Base-by-base conservation (phyloP, 2,113 vertebrate genomes). In the Melospiza melodia region DNA sequence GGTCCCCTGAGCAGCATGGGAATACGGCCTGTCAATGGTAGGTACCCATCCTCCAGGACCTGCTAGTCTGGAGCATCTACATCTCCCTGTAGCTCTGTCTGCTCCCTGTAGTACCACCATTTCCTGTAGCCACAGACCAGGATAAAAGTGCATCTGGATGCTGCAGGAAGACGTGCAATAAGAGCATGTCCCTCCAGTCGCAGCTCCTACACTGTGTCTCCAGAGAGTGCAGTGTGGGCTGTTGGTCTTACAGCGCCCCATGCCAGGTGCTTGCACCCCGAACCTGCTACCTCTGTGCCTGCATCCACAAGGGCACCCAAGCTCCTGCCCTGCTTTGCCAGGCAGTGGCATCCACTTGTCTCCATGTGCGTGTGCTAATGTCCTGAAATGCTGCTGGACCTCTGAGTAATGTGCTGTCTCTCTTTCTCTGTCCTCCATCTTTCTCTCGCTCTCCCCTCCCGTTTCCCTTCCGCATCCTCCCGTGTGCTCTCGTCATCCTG, bases 1-100 rank as follows among this genome's bases (percentile, higher is more conserved):
- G 97, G 92, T 22, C 55, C 95, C 18, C 72, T 97, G 44, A 93
- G 61, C 68, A 95, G 91, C 82, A 59, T 97, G 33, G 95, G 97
- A 67, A 85, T 97, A 84, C 98, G 98, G n/a, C 95, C 98, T 5
- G 97, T 98, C 46, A 98, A 99, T 35, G 99, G 99, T 99, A 98
- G 95, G 97, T 96, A 61, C 79, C 54, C 69, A 62, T 52, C 30
- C 11, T 19, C 46, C 48, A 69, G 39, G 17, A 37, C 1, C 1
- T 43, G 35, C n/a, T 62, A 12, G 28, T 41, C 31, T 78, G 63
- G 31, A 84, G 14, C 12, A 16, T 35, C 66, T 84, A 48, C 23
- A 58, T 21, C 19, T 80, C 22, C 33, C 57, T 48, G 2, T 25
- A 20, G 15, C 65, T 30, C 1, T 39, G 62, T 15, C 37, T 80